These are phyloP conservation scores for Uropsilus gracilis DNA, from an alignment of 2,113 vertebrate genomes.

Conservation along the genomic window DNA sequence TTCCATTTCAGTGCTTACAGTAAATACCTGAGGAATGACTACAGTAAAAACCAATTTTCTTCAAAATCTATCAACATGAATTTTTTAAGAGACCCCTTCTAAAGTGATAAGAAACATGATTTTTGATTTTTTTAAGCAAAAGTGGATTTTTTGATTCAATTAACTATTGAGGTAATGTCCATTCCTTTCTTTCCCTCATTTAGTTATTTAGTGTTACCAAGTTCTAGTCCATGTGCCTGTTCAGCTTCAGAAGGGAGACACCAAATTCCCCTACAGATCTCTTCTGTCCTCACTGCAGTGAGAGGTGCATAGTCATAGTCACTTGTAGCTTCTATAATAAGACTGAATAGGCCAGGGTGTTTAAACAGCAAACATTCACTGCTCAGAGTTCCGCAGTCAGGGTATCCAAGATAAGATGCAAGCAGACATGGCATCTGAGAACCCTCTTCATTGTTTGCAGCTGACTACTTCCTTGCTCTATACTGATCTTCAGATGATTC, in stretches of 20 bases:
- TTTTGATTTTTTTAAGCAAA: constrained; percentile 57
- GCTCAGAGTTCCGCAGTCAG: not conserved
- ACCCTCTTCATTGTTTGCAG: fast-evolving
- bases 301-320: not conserved
- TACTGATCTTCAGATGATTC: too few relatives aligned
- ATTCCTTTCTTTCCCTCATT: not conserved
- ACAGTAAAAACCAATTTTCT: constrained; percentile 69
- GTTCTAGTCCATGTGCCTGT: too few relatives aligned
- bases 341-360: fast-evolving
- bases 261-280: not conserved
- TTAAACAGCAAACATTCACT: not conserved
- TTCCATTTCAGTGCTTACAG: constrained; percentile 70
- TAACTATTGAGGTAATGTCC: constrained; percentile 40
- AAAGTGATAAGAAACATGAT: too few relatives aligned
- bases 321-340: not conserved
- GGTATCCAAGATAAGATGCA: not conserved
- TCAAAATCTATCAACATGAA: constrained; percentile 60
- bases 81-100: too few relatives aligned
- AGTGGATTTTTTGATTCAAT: constrained; percentile 48
- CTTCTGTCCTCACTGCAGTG: fast-evolving
- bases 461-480: not conserved
- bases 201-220: not conserved
- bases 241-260: not conserved
- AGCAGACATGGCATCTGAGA: not conserved
- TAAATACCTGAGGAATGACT: constrained; percentile 72